These are phyloP conservation scores for Synodontis membranacea DNA, from an alignment of 2,113 vertebrate genomes.

Conservation along the genomic window DNA sequence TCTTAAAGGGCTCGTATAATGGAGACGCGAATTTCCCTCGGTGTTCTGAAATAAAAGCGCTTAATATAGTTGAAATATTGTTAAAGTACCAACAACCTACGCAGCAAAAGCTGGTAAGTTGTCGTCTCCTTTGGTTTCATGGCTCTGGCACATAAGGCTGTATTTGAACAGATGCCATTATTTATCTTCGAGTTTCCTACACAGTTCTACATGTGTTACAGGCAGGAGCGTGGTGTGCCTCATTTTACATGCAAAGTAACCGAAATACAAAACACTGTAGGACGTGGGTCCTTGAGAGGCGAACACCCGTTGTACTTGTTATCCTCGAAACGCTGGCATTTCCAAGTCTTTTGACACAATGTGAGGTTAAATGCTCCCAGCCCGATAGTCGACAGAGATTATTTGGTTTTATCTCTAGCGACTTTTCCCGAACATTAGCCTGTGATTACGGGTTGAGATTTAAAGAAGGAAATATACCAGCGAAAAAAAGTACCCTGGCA, in stretches of 20 bases:
- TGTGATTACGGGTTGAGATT: neutral
- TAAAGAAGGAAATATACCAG: neutral
- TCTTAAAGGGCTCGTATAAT: slow-evolving; percentile 3
- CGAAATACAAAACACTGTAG: neutral
- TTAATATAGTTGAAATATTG: neutral
- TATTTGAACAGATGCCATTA: neutral
- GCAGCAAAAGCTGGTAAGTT: neutral
- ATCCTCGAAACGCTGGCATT: neutral
- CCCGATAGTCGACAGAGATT: neutral
- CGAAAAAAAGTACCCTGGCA: neutral
- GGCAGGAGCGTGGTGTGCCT: neutral
- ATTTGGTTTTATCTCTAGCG: neutral
- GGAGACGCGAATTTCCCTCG: neutral
- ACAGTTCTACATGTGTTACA: neutral
- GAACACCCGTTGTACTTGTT: neutral
- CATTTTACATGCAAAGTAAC: neutral
- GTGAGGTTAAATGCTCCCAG: neutral
- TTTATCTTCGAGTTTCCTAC: neutral
- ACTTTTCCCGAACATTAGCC: neutral
- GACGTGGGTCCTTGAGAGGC: neutral
- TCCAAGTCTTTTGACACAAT: neutral
- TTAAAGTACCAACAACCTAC: neutral
- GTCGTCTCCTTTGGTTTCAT: neutral
- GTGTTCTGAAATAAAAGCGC: neutral
- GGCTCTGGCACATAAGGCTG: neutral